Base-by-base conservation (phyloP, 1,140 invertebrate species). In the Hylaeus volcanicus region DNA sequence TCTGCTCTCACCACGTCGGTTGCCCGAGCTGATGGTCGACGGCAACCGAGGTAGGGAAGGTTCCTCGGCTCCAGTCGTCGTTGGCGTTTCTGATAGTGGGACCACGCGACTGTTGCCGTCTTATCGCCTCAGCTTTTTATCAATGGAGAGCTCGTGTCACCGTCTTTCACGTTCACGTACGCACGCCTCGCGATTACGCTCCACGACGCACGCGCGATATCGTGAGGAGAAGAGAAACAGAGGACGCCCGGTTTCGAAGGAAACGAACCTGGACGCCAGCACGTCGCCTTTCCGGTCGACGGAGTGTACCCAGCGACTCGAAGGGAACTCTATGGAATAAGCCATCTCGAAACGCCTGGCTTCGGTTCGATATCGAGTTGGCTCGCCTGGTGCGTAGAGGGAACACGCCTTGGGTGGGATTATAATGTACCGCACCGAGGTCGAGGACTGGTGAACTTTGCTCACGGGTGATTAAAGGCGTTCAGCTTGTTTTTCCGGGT, bases 81-180 rank as follows among this genome's bases (percentile, higher is more conserved):
- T 82, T 85, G 81, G 88, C 79, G 82, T 87, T 79, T 73, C 88
- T 82, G 79, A 86, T 87, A 86, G 84, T 64, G 72, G 76, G 41
- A 68, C 77, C 79, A 85, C 79, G 86, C 84, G 88, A 86, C 81
- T 86, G 64, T 65, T 77, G 45, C 73, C 76, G 75, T 83, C 64
- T 84, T 81, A 73, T 84, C 85, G 73, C 26, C 72, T 60, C 61
- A 60, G 60, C 70, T 66, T 86, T 87, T 87, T 76, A 87, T 87
- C 86, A 87, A 87, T 87, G 86, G 86, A 84, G 86, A 87, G 85
- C 86, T 82, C 86, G 86, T 60, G 75, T 77, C 63, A 70, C 70
- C 83, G 83, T 58, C 51, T 78, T 82, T 82, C 83, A 84, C 83
- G 80, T 82, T 84, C 69, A 84, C 83, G 83, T 78, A 84, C 83